Evolutionary conservation across 2,888 invertebrate genomes (phyloP).

Genomic region (Falcaria lacertinaria): DNA sequence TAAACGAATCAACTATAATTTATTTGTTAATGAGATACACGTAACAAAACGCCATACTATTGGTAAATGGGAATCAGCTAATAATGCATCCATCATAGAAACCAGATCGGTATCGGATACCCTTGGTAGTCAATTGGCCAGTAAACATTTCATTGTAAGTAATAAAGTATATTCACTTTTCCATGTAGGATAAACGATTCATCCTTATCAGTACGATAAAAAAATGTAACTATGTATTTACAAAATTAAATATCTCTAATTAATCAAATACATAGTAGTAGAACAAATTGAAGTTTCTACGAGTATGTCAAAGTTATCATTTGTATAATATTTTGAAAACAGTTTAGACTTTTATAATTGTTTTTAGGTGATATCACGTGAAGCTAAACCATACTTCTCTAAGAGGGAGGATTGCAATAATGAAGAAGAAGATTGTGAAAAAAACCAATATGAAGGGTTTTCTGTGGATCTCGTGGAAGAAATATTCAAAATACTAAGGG

Average conservation of each 20-base stretch:
- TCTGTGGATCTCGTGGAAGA: constrained; percentile 86
- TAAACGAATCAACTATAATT: constrained; percentile 82
- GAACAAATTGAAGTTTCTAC: no score
- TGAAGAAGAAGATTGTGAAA: constrained; percentile 45
- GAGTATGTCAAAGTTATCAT: no score
- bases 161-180: background rate
- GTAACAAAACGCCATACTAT: constrained; percentile 39
- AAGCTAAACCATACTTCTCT: constrained; percentile 88
- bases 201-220: no score
- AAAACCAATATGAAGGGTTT: constrained; percentile 85
- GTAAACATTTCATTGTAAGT: constrained; percentile 83
- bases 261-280: no score
- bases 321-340: no score
- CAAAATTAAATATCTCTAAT: no score
- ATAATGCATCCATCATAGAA: constrained; percentile 77
- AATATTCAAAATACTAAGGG: constrained; percentile 81
- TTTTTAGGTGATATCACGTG: constrained; percentile 78
- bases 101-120: constrained; percentile 65
- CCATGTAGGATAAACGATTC: no score
- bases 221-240: no score
- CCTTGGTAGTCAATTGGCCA: constrained; percentile 73
- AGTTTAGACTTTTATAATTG: background rate
- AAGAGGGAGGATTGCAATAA: constrained; percentile 65
- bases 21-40: constrained; percentile 83
- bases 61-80: constrained; percentile 57